Evolutionary conservation across 2,113 vertebrate genomes (phyloP), one percentile per base, ranked within the genome.

Genomic region (Stegostoma tigrinum): DNA sequence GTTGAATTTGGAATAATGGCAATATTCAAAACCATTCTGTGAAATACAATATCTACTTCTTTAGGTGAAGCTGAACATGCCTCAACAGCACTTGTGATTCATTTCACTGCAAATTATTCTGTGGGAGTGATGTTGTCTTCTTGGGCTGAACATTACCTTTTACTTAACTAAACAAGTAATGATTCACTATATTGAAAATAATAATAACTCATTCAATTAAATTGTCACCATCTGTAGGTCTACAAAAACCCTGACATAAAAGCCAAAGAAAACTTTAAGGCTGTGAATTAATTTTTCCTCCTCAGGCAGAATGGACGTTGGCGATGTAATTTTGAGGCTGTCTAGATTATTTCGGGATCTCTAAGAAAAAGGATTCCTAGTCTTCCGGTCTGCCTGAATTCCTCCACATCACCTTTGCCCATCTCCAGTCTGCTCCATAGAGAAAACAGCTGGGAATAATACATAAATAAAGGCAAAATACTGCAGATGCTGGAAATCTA

Each of bases 161-260:
- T 91, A 64, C 89, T 91, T 66, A 72, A 61, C 55, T 55, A 66
- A 91, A 91, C 89, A 91, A 66, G 89, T 66, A 91, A 66, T 64
- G 89, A 91, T 91, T 91, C 89, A 64, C 89, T 64, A 2, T 64
- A 64, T 91, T 64, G 89, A 91, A 91, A 91, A 91, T 66, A 64
- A 91, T 66, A 64, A 89, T 89, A 89, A 91, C n/a, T 1, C 89
- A 91, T 14, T 91, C 89, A 91, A 91, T 66, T 38, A 38, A 91
- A 66, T 64, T 91, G 52, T 61, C 52, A 90, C 12, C 87, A 64
- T 34, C 27, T 61, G 10, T 55, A 91, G 55, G 5, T 66, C 30
- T 38, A 61, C 55, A 91, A 34, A 91, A 91, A 91, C 38, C 55
- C 87, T 5, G 5, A 38, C 55, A 38, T 91, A 66, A 89, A 61